A percentile compares a stretch with the other conserved stretches of the same genome.
These are phyloP conservation scores for silkworm (Bombyx mori) DNA, from an alignment of 1,140 invertebrate genomes.

Conservation along the genomic window ASM3026992v2 NC_085109.1:7595001-7595500, in stretches of 20 bases:
- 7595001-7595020: conserved; percentile 25
- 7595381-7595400: conserved; percentile 24
- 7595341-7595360: conserved; percentile 13
- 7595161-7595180: conserved; percentile 11
- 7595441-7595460: conserved; percentile 4
- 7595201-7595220: neutral
- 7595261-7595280: conserved; percentile 27
- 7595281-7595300: conserved; percentile 30
- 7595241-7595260: conserved; percentile 58
- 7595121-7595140: conserved; percentile 33
- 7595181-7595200: conserved; percentile 14
- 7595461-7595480: conserved; percentile 25
- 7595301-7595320: conserved; percentile 38
- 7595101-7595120: conserved; percentile 57
- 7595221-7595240: conserved; percentile 30
- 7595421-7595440: conserved; percentile 51
- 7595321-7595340: conserved; percentile 33
- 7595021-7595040: conserved; percentile 29
- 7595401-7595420: conserved; percentile 28
- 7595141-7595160: conserved; percentile 20
- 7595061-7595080: conserved; percentile 41
- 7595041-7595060: conserved; percentile 49
- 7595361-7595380: conserved; percentile 9
- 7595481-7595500: conserved; percentile 36
- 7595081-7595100: conserved; percentile 33